A percentile compares a stretch with the other conserved stretches of the same genome.
These are phyloP conservation scores for Megalurothrips usitatus DNA, from an alignment of 2,888 invertebrate species.

Conservation along the genomic window DNA sequence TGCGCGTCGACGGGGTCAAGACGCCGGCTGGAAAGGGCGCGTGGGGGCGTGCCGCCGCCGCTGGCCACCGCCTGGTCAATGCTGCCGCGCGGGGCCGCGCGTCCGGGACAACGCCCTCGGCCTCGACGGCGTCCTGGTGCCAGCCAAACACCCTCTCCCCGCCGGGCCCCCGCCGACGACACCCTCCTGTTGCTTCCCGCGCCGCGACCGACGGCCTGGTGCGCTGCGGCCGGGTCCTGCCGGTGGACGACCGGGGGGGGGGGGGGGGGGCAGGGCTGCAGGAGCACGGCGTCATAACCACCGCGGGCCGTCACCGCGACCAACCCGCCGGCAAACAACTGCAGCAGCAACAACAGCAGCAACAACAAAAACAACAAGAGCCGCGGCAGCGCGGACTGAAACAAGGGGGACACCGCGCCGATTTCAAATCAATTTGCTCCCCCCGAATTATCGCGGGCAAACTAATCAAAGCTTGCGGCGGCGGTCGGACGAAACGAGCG, in stretches of 20 bases:
- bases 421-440: slow-evolving; percentile 12
- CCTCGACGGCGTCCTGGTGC: too few relatives aligned
- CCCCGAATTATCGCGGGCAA: slow-evolving; percentile 5
- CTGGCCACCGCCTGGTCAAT: background rate
- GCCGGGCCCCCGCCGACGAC: background rate
- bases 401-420: background rate
- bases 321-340: too few relatives aligned
- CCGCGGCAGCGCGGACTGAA: background rate
- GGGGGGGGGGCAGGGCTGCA: too few relatives aligned
- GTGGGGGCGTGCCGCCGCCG: too few relatives aligned
- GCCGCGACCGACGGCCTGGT: too few relatives aligned
- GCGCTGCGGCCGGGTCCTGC: too few relatives aligned
- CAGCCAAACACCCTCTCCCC: background rate
- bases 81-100: background rate
- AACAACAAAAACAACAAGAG: background rate
- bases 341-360: background rate
- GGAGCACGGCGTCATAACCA: too few relatives aligned
- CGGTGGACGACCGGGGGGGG: too few relatives aligned
- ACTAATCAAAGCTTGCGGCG: slow-evolving; percentile 2
- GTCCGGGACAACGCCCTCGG: background rate
- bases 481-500: background rate
- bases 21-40: too few relatives aligned
- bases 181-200: background rate
- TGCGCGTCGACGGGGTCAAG: too few relatives aligned
- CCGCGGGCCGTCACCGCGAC: too few relatives aligned